These are phyloP conservation scores for Gila robusta DNA, from an alignment of 2,797 vertebrate genomes.

Conservation along the genomic window DNA sequence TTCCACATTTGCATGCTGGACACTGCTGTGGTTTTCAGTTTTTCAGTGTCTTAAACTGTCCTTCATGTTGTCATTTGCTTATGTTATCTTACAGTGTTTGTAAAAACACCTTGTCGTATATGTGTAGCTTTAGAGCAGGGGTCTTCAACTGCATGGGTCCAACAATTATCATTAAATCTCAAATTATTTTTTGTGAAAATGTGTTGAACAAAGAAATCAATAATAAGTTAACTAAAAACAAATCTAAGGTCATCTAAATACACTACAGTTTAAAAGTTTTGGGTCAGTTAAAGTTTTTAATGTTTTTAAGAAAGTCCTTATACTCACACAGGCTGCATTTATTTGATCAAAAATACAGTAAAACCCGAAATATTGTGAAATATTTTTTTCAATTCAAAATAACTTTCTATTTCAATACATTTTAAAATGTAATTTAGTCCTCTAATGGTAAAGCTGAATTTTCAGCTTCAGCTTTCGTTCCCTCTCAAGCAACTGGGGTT, in stretches of 20 bases:
- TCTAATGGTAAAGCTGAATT: not conserved
- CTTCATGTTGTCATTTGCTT: not conserved
- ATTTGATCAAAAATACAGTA: not conserved
- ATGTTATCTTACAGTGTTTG: not conserved
- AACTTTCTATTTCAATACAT: not conserved
- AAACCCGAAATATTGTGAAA: not conserved
- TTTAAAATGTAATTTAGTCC: not conserved
- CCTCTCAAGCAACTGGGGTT: too few species aligned
- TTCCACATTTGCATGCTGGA: slow-evolving; percentile 29
- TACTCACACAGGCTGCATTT: not conserved
- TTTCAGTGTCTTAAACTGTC: slow-evolving; percentile 33
- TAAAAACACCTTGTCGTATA: not conserved
- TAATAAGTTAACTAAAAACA: not conserved
- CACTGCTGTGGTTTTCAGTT: slow-evolving; percentile 8
- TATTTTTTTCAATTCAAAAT: not conserved
- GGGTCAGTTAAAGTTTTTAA: not conserved
- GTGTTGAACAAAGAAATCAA: too few species aligned
- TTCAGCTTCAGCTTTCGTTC: too few species aligned
- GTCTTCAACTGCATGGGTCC: not conserved
- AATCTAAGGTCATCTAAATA: slow-evolving; percentile 2
- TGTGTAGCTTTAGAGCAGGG: slow-evolving; percentile 4
- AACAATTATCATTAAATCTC: not conserved
- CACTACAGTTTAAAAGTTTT: not conserved
- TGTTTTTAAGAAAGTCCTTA: not conserved
- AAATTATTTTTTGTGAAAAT: not conserved